A percentile compares a stretch with the other conserved stretches of the same genome.
phyloP scores from a whole-genome alignment of 1,140 invertebrate genomes.

The Bombus soroeensis region DNA sequence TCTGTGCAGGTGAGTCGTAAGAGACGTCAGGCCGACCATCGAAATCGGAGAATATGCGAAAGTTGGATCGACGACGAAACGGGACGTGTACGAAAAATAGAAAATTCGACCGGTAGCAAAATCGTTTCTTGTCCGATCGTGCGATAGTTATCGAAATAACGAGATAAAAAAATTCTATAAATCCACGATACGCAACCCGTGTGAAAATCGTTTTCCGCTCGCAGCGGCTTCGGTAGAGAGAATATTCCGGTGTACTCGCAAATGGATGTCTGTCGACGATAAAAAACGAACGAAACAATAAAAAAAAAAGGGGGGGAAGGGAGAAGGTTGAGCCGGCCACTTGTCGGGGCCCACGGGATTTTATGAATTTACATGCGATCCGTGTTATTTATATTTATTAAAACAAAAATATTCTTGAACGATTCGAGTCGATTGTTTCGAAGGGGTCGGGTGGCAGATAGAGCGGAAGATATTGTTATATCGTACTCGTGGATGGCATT shows the following conservation, averaged over 20 bases:
- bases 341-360: slow-evolving; percentile 6
- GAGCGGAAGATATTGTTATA: neutral
- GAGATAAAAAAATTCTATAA: slow-evolving; percentile 40
- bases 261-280: slow-evolving; percentile 9
- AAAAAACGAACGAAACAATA: neutral
- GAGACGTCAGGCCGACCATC: no score
- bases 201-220: slow-evolving; percentile 27
- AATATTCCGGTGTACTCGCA: slow-evolving; percentile 4
- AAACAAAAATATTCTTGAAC: neutral
- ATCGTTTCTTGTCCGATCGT: neutral
- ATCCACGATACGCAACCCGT: slow-evolving; percentile 5
- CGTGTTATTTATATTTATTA: neutral
- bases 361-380: neutral
- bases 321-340: neutral
- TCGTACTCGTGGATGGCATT: neutral
- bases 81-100: no score
- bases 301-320: neutral
- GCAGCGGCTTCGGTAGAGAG: neutral
- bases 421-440: neutral
- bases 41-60: no score
- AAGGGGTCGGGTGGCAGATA: neutral
- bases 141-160: slow-evolving; percentile 12
- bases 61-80: no score
- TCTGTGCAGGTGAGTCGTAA: slow-evolving; percentile 92
- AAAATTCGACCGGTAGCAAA: neutral